Evolutionary conservation across 2,797 vertebrate species (phyloP), one percentile per base, ranked within the genome.

Genomic region (Furcifer pardalis): DNA sequence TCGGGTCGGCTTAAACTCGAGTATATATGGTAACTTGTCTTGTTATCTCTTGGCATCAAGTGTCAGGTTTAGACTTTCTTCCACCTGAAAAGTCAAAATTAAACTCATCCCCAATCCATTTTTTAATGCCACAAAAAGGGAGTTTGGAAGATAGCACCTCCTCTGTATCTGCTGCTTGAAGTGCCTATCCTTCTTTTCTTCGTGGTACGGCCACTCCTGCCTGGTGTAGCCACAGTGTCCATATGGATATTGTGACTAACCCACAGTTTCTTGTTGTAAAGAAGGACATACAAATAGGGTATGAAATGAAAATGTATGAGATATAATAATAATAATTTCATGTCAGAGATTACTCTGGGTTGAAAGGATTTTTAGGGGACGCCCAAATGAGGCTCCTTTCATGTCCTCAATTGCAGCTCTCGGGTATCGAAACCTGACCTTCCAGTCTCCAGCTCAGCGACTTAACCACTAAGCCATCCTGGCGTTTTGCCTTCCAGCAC

Each of bases 11-110:
- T n/a, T n/a, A n/a, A n/a, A n/a, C n/a, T n/a, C n/a, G n/a, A n/a
- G n/a, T n/a, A n/a, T n/a, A n/a, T n/a, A n/a, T n/a, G n/a, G n/a
- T n/a, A 35, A 44, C 66, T 78, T 2, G 23, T 71, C 52, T 12
- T 69, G n/a, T 84, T 46, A 59, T 84, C 68, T 84, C 83, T n/a
- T 49, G 59, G 32, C 72, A 71, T 78, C 76, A 78, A 71, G 23
- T 30, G 42, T 40, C 60, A 25, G 25, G 21, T 77, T 71, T 62
- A 62, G 66, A 72, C 1, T 35, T 27, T 32, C 60, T 84, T 62
- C 56, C 59, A 78, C 23, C 32, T 77, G 42, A 30, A 40, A 72
- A 78, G 42, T 59, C 32, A 78, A 69, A 62, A 46, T 35, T 71
- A 25, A 84, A 78, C 66, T 32, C 7, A n/a, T 7, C 82, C 23